A percentile compares a stretch with the other conserved stretches of the same genome.
Evolutionary conservation across 2,113 vertebrate species (phyloP).

Genomic region (Tyrannus savana): DNA sequence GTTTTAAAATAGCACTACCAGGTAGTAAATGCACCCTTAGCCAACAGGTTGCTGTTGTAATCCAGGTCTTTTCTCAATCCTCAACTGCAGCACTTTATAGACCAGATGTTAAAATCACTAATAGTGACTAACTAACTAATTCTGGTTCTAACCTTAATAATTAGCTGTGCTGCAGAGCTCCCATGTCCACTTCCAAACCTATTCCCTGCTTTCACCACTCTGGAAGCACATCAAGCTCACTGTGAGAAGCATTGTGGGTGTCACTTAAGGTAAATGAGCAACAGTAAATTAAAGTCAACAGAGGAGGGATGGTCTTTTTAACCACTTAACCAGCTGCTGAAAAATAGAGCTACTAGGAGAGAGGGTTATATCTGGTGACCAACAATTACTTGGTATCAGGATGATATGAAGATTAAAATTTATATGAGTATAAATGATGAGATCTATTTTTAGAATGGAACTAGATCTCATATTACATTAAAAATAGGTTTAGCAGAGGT

Average conservation of each 20-base stretch:
- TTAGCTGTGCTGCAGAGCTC: not conserved
- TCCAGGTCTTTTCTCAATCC: not conserved
- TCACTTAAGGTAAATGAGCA: slow-evolving; percentile 8
- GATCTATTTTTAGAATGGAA: not conserved
- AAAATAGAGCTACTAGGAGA: not conserved
- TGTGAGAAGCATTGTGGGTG: not conserved
- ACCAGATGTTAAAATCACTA: not conserved
- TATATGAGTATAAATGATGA: not conserved
- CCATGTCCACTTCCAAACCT: not conserved
- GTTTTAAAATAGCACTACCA: not conserved
- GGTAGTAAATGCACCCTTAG: not conserved
- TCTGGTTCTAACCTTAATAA: not conserved
- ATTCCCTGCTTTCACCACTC: not conserved
- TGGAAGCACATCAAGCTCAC: not conserved
- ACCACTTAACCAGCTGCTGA: not conserved
- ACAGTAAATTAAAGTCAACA: not conserved
- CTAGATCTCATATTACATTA: not conserved
- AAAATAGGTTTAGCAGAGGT: not conserved
- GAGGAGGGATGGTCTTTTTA: not conserved
- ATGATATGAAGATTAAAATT: not conserved
- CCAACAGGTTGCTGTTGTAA: accelerated
- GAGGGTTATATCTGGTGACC: not conserved
- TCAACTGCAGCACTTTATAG: not conserved
- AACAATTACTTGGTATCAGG: not conserved
- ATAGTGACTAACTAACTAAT: not conserved